Conservation (phyloP, 2,797 vertebrate species). For the Paratrypauchen microcephalus region DNA sequence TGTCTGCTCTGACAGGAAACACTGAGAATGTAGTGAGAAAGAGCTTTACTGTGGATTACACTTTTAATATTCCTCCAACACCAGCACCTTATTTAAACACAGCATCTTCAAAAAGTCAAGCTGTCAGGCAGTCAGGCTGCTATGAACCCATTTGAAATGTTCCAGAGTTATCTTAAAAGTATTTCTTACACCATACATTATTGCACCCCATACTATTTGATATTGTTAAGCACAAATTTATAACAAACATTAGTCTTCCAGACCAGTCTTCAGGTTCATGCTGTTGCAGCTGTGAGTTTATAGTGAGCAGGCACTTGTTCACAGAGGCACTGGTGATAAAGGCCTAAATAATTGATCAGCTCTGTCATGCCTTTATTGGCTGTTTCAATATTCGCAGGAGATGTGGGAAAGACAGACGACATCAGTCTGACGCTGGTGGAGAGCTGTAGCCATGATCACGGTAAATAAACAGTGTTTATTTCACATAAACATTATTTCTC, state of each 20-base stretch:
- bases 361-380: slow-evolving; percentile 23
- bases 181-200: not conserved
- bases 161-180: not conserved
- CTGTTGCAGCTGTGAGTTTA: not conserved
- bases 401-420: slow-evolving; percentile 91
- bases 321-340: slow-evolving; percentile 16
- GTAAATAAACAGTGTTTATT: slow-evolving; percentile 57
- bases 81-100: slow-evolving; percentile 1
- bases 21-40: slow-evolving; percentile 39
- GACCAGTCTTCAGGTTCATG: not conserved
- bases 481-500: not conserved
- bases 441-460: slow-evolving; percentile 95
- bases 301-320: not conserved
- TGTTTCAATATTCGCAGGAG: slow-evolving; percentile 71
- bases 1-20: slow-evolving; percentile 44
- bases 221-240: not conserved
- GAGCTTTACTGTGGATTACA: slow-evolving; percentile 44
- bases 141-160: not conserved
- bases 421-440: slow-evolving; percentile 94
- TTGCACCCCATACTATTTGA: not conserved
- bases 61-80: slow-evolving; percentile 34
- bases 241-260: not conserved
- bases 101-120: not conserved
- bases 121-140: too few species aligned
- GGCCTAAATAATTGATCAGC: slow-evolving; percentile 55